Conservation (phyloP, 1,140 invertebrate species). For the Muscidifurax raptorellus region DNA sequence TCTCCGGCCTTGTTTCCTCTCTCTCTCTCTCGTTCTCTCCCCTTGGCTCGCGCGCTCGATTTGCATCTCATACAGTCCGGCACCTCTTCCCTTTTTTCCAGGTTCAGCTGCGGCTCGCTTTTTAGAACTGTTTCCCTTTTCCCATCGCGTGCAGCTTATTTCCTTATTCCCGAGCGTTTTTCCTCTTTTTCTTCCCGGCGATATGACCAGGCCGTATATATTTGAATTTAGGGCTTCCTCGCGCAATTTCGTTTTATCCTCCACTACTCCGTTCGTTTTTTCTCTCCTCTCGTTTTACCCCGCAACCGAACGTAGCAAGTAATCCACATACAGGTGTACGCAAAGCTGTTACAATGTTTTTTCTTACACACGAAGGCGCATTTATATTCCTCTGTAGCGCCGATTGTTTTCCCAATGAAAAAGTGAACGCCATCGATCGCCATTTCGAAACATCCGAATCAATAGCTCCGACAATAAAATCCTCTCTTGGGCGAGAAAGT, state of each 20-base stretch:
- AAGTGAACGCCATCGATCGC: too few species aligned
- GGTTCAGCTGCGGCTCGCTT: background rate
- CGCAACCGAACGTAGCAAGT: background rate
- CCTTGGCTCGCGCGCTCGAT: background rate
- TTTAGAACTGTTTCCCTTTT: background rate
- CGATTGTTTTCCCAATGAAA: too few species aligned
- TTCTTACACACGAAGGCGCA: too few species aligned
- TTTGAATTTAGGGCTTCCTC: background rate
- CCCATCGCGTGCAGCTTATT: background rate
- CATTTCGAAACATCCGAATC: too few species aligned
- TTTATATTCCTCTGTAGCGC: too few species aligned
- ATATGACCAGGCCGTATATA: background rate
- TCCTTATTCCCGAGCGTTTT: background rate
- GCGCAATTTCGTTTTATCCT: background rate
- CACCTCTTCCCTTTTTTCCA: background rate
- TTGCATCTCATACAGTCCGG: conserved; percentile 10
- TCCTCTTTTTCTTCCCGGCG: background rate
- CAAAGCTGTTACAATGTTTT: too few species aligned
- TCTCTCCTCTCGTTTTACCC: background rate
- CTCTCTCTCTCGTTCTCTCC: too few species aligned
- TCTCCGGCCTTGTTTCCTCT: background rate
- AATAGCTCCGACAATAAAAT: too few species aligned
- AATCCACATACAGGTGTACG: background rate
- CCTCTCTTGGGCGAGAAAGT: too few species aligned
- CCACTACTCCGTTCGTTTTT: background rate